These are phyloP conservation scores for Drosophila setifemur DNA, from an alignment of 1,140 invertebrate species.

Conservation along the genomic window DNA sequence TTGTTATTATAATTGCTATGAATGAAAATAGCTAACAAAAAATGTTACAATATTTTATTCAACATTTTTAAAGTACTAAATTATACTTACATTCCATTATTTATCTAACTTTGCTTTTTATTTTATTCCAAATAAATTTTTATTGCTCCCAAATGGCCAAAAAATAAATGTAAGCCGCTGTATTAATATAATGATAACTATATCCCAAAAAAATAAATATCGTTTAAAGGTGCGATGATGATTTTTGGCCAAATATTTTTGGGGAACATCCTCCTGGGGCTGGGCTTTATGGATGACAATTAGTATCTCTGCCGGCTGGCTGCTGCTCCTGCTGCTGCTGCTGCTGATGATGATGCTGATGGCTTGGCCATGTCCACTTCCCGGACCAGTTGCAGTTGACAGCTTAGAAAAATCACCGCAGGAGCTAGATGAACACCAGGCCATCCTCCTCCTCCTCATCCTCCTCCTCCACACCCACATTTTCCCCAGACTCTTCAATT, in stretches of 20 bases:
- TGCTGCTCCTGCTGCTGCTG: not conserved
- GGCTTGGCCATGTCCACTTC: constrained; percentile 48
- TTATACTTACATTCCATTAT: no score
- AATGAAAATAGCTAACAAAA: no score
- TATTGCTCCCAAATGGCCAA: no score
- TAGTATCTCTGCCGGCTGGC: constrained; percentile 39
- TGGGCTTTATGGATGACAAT: constrained; percentile 60
- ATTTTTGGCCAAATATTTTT: not conserved
- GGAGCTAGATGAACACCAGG: constrained; percentile 15
- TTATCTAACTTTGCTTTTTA: no score
- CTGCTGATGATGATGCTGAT: constrained; percentile 29
- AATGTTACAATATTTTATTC: no score
- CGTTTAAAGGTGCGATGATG: not conserved
- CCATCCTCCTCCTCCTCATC: not conserved
- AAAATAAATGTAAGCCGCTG: no score
- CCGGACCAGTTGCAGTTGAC: constrained; percentile 65
- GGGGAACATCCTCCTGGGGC: not conserved
- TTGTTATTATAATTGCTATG: no score
- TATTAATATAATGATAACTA: no score
- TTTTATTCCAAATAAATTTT: no score
- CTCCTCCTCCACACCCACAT: not conserved
- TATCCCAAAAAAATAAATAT: not conserved
- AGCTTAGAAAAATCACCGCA: constrained; percentile 76
- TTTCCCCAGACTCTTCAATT: constrained; percentile 1
- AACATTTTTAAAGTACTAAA: no score